Evolutionary conservation across 2,113 vertebrate species (phyloP).

Genomic region (Climacteris rufus): DNA sequence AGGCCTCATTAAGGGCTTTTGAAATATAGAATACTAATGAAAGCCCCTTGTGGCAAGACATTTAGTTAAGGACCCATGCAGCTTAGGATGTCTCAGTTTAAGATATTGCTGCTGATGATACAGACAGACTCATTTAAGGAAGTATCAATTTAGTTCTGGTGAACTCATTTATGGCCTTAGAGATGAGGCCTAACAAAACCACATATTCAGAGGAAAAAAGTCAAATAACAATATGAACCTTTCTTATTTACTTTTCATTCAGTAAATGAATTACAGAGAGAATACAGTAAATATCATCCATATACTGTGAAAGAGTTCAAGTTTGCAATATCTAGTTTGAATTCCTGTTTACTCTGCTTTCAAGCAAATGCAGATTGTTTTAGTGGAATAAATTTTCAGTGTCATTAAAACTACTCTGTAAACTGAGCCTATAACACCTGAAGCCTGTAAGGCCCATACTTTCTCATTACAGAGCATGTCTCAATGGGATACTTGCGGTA

Average conservation of each 20-base stretch:
- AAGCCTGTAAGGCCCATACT: not conserved
- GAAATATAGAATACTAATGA: constrained; percentile 24
- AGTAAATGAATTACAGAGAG: not conserved
- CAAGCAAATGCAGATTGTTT: not conserved
- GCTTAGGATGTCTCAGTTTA: not conserved
- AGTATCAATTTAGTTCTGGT: not conserved
- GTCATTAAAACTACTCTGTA: not conserved
- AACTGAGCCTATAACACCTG: not conserved
- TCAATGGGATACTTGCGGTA: not conserved
- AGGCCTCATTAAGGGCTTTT: constrained; percentile 8
- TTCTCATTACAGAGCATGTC: not conserved
- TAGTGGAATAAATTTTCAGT: not conserved
- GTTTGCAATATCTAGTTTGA: not conserved
- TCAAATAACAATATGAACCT: not conserved
- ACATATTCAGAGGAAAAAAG: not conserved
- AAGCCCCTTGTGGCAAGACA: constrained; percentile 21
- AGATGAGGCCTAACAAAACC: not conserved
- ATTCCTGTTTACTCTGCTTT: not conserved
- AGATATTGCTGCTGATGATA: not conserved
- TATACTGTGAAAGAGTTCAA: not conserved
- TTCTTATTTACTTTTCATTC: not conserved
- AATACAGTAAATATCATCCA: not conserved
- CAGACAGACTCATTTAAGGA: not conserved
- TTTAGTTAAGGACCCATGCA: constrained; percentile 3
- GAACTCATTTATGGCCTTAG: not conserved